Base-by-base conservation (phyloP, 2,797 vertebrate species). In the Propithecus perrieri region DNA sequence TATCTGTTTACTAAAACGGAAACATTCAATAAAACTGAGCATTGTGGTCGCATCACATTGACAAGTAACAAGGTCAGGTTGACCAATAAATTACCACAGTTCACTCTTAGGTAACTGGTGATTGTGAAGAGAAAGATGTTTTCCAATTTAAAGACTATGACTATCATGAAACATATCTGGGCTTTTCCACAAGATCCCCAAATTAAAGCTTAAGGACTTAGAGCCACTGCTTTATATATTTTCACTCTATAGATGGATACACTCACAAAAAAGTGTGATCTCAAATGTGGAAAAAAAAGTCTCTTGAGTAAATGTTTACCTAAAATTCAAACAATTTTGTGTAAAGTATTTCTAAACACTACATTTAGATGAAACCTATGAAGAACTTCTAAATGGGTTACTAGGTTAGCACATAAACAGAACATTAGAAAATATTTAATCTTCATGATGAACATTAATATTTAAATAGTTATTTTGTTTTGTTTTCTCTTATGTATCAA, bases 381-480 rank as follows among this genome's bases (percentile, higher is more conserved):
- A 78, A 43, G 0, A 24, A 71, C 30, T 92, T n/a, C 35, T n/a
- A 50, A 84, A 69, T 5, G 14, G 6, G 17, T 88, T 59, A 85
- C 63, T 71, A 55, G 28, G 5, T 38, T 79, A 55, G 20, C 59
- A 63, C 3, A 71, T 43, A 89, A 85, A 61, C 41, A 89, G 5
- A 20, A 74, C 72, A 79, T 80, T 38, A 93, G 79, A 85, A 93
- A 85, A 79, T 41, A 90, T 81, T 86, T 72, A 74, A 85, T 38
- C 20, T 74, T 28, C 7, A 18, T 67, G 14, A 53, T 41, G 7
- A 41, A 61, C 12, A 26, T 53, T 85, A 76, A 71, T 43, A 63
- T 79, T 67, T 76, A 92, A 95, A 75, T 48, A 50, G 10, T 35
- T 67, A 18, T 63, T 65, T 50, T 75, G 9, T 46, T 65, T 59